Evolutionary conservation across 2,797 vertebrate genomes (phyloP).

Genomic region (Lepilemur ruficaudatus): DNA sequence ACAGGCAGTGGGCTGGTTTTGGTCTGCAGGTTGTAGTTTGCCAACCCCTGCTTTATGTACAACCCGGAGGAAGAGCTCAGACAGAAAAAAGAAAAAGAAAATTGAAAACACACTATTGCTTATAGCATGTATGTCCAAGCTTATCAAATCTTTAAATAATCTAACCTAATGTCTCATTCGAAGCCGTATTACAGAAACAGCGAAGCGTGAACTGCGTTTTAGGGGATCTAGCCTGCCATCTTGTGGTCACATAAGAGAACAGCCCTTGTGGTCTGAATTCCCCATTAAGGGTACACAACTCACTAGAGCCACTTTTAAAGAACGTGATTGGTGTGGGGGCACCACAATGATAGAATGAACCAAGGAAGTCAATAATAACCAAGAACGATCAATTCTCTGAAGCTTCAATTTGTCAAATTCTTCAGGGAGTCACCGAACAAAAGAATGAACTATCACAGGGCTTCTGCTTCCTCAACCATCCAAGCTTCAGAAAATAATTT

Average conservation of each 20-base stretch:
- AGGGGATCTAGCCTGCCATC: constrained; percentile 73
- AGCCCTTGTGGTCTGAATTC: not conserved
- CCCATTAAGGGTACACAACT: too few species aligned
- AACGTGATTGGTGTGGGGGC: rapidly evolving
- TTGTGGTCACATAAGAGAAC: constrained; percentile 74
- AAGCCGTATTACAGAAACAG: not conserved
- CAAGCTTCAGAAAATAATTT: not conserved
- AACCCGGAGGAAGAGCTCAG: not conserved
- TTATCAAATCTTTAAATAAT: not conserved
- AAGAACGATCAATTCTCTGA: not conserved
- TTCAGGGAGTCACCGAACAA: not conserved
- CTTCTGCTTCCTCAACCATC: not conserved
- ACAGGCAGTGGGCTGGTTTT: not conserved
- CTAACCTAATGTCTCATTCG: not conserved
- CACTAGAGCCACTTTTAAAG: not conserved
- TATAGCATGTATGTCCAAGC: not conserved
- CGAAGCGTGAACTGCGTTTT: not conserved
- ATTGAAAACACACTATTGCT: not conserved
- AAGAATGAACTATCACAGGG: not conserved
- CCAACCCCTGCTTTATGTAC: not conserved
- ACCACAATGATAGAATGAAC: not conserved
- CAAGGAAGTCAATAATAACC: not conserved
- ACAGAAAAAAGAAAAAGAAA: not conserved
- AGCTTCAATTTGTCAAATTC: not conserved
- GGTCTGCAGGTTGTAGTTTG: too few species aligned